Conservation (phyloP, 2,797 vertebrate genomes). For the Falco biarmicus region DNA sequence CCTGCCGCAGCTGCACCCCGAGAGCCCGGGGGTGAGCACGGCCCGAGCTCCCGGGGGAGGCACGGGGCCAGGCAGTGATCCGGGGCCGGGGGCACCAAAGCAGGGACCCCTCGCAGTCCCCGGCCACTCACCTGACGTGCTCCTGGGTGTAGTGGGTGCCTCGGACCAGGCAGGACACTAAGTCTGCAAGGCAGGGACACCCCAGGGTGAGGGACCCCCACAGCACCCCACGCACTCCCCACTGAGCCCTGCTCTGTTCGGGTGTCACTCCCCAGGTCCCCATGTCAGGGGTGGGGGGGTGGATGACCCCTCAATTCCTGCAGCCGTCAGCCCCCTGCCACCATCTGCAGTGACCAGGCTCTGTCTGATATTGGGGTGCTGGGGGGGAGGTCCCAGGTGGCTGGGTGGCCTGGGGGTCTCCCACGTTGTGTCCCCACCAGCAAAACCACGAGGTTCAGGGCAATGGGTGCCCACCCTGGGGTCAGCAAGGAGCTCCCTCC, state of each 20-base stretch:
- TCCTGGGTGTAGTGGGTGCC: constrained; percentile 84
- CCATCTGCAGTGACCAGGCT: background rate
- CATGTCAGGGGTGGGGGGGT: too few species aligned
- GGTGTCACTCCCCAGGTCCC: background rate
- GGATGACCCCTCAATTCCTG: background rate
- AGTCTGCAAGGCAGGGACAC: constrained; percentile 74
- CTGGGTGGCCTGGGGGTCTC: background rate
- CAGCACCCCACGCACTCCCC: background rate
- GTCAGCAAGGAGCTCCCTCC: background rate
- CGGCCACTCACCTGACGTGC: constrained; percentile 77
- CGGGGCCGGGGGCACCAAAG: accelerated
- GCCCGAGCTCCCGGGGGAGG: accelerated
- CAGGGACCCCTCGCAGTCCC: accelerated
- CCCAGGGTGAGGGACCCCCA: background rate
- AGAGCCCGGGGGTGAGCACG: accelerated
- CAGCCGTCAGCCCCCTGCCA: background rate
- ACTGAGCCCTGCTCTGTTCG: background rate
- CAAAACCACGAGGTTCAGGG: background rate
- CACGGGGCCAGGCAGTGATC: background rate
- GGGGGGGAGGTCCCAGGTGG: too few species aligned
- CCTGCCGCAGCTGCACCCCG: accelerated
- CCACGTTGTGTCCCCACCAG: background rate
- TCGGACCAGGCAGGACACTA: constrained; percentile 86
- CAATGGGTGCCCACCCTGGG: background rate
- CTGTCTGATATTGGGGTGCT: background rate